phyloP scores from a whole-genome alignment of 2,888 invertebrate species.

The Aricia artaxerxes region DNA sequence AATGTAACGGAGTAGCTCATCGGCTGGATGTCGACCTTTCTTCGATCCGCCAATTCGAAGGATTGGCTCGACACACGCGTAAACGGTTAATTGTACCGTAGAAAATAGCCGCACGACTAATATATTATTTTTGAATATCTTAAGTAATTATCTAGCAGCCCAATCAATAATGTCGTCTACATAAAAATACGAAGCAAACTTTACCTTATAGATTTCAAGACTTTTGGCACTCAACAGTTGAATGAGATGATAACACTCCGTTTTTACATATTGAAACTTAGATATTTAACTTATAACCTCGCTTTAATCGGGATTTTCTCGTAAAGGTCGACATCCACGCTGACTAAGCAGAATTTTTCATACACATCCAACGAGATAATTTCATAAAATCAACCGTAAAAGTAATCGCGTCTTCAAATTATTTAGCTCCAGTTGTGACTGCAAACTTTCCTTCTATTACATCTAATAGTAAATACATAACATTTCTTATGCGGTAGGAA shows the following conservation, averaged over 20 bases:
- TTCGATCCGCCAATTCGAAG: neutral
- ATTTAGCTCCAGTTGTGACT: conserved; percentile 68
- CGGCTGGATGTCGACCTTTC: conserved; percentile 45
- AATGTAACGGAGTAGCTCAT: conserved; percentile 52
- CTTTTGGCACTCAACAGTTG: neutral
- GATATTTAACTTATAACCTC: neutral
- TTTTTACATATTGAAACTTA: neutral
- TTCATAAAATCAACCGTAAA: conserved; percentile 64
- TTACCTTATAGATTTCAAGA: neutral
- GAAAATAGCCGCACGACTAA: neutral
- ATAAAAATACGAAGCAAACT: neutral
- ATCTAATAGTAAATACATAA: conserved; percentile 70
- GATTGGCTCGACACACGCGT: too few relatives aligned
- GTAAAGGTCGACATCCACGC: conserved; percentile 46
- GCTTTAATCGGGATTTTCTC: neutral
- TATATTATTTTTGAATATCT: neutral
- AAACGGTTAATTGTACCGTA: neutral
- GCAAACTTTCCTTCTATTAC: conserved; percentile 63
- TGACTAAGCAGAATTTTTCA: conserved; percentile 59
- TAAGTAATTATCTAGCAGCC: neutral
- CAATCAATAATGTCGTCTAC: neutral
- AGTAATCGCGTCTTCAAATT: conserved; percentile 61
- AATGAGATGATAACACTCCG: neutral
- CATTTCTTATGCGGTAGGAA: conserved; percentile 76
- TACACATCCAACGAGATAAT: conserved; percentile 68